Evolutionary conservation across 2,113 vertebrate species (phyloP), one percentile per base, ranked within the genome.

Genomic region (Tonatia bakeri): DNA sequence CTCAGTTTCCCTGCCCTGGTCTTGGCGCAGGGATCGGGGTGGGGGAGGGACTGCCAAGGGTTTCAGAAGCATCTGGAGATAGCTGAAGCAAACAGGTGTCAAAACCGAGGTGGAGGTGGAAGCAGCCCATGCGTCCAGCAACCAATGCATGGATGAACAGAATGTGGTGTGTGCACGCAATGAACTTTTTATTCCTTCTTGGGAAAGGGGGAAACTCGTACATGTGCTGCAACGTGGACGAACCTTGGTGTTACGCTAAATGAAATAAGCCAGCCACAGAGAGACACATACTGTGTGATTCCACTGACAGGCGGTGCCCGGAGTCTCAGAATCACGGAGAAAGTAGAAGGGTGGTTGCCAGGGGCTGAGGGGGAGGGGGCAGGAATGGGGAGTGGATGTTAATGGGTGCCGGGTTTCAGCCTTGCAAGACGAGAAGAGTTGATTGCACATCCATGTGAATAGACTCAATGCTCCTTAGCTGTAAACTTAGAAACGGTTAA

Each of bases 291-390:
- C 43, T 26, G 11, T 5, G 2, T 2, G 50, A 3, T 36, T 70
- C 61, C 69, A 31, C 16, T 86, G 40, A 12, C 0, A 0, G 3
- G 20, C 13, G 52, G 61, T 52, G 2, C 33, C 47, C 7, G 4
- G 69, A 73, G 81, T 33, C 20, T 73, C 40, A 50, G 36, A 19
- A 17, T 15, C 72, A 5, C 1, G 22, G 69, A 59, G 59, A 24
- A 14, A 50, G 50, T 14, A 12, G 31, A 20, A 7, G 6, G 47
- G 88, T 69, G 20, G 61, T 14, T 22, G 36, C 43, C 4, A 1
- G 33, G 13, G 69, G 38, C 59, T 7, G 50, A 11, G 54, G 24
- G 26, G 28, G 69, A 15, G 64, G 36, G 9, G 15, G 33, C 7
- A 17, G 31, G 33, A 4, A 1, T 3, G 3, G 75, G 31, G 31